Conservation (phyloP, 2,797 vertebrate genomes). For the Eospalax fontanierii region DNA sequence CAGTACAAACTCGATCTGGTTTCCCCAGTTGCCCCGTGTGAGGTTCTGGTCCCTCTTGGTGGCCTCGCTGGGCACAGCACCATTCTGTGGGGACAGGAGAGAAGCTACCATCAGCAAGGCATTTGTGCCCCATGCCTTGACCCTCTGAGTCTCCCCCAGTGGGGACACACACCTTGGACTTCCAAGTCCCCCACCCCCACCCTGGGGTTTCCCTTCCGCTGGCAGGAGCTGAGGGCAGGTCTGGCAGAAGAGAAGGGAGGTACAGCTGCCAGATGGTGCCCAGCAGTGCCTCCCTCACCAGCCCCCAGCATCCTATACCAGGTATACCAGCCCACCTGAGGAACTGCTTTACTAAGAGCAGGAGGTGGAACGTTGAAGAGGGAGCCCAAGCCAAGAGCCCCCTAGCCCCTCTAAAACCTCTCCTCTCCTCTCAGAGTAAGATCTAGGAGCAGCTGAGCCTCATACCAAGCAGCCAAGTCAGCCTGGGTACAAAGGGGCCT, state of each 20-base stretch:
- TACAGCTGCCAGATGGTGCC: neutral
- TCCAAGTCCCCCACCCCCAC: neutral
- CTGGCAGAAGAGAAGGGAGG: conserved; percentile 58
- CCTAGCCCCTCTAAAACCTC: conserved; percentile 64
- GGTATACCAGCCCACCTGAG: conserved; percentile 71
- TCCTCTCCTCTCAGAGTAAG: conserved; percentile 79
- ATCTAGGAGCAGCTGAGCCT: conserved; percentile 87
- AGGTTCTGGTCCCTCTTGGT: conserved; percentile 96
- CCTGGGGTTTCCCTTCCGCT: conserved; percentile 46
- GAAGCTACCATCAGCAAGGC: conserved; percentile 75
- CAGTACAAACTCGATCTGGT: conserved; percentile 99
- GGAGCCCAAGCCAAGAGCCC: neutral
- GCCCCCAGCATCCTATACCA: neutral
- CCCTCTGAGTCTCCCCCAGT: conserved; percentile 29
- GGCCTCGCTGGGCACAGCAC: conserved; percentile 96
- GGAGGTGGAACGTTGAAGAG: neutral
- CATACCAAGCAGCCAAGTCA: conserved; percentile 89
- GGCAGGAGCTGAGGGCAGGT: conserved; percentile 54
- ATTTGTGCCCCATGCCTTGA: neutral
- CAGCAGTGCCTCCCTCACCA: neutral
- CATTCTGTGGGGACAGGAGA: conserved; percentile 93
- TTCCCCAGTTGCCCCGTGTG: conserved; percentile 98
- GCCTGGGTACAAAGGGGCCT: conserved; percentile 84
- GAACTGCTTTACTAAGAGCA: neutral
- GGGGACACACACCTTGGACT: neutral